phyloP scores from a whole-genome alignment of 2,888 invertebrate genomes.

The Ennomos erosarius region DNA sequence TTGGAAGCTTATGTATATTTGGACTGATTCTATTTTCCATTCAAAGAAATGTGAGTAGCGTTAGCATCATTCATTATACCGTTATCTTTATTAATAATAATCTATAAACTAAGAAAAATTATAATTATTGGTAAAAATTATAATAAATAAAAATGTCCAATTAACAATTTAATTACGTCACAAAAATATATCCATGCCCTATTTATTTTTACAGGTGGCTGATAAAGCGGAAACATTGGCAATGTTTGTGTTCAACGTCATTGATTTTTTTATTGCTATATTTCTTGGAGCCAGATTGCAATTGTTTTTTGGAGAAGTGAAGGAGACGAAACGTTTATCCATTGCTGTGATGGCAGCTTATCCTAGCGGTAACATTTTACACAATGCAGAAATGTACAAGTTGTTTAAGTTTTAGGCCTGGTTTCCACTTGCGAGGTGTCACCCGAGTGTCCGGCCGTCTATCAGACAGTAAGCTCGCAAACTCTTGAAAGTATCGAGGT shows the following conservation, averaged over 20 bases:
- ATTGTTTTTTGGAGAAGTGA: conserved; percentile 57
- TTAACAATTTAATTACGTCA: not conserved
- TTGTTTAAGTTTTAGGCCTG: too few relatives aligned
- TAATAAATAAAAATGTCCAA: too few relatives aligned
- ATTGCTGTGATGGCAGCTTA: conserved; percentile 58
- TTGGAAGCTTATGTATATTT: conserved; percentile 49
- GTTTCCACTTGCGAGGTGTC: too few relatives aligned
- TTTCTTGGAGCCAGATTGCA: conserved; percentile 57
- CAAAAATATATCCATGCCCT: not conserved
- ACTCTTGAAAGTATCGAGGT: too few relatives aligned
- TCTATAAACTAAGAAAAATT: too few relatives aligned
- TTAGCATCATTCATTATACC: not conserved
- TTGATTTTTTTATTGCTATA: conserved; percentile 47
- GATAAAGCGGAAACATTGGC: conserved; percentile 36
- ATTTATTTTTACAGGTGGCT: conserved; percentile 37
- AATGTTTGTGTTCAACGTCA: conserved; percentile 40
- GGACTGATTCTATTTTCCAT: conserved; percentile 52
- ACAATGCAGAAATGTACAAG: not conserved
- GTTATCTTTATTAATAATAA: too few relatives aligned
- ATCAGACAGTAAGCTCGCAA: too few relatives aligned
- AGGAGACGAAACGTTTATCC: conserved; percentile 58
- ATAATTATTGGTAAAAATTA: too few relatives aligned
- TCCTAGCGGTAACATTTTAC: conserved; percentile 50
- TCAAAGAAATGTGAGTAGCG: conserved; percentile 55
- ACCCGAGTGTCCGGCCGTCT: too few relatives aligned